Evolutionary conservation across 2,113 vertebrate genomes (phyloP), one percentile per base, ranked within the genome.

Genomic region (Falcunculus frontatus): DNA sequence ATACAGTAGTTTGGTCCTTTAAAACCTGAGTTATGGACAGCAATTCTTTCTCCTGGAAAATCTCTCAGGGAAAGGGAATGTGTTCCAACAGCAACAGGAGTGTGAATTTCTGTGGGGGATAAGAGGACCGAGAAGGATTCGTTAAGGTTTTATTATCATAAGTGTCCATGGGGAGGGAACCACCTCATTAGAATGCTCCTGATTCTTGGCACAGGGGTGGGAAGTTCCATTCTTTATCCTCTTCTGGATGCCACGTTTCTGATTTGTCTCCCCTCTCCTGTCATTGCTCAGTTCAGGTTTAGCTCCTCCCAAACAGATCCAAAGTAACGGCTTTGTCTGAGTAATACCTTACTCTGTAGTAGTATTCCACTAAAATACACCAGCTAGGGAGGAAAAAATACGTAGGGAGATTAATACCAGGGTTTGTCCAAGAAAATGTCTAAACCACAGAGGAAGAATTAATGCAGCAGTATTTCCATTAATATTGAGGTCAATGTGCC

Each of bases 11-110:
- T 95, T 50, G 16, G 42, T 79, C 72, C 74, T 87, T 94, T 91
- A 80, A 91, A 91, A 80, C 37, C 57, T 80, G 84, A 95, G 83
- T 87, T 87, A 83, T 59, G 67, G 70, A 50, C 70, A 80, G 88
- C 70, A 44, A 67, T 74, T 27, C 39, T 83, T 83, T 95, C 75
- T 91, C 35, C 55, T 94, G 93, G 87, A 95, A 97, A 96, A 90
- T 63, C n/a, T 96, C 55, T 95, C 82, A 91, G 70, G 82, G 86
- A 77, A 20, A 32, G 59, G 70, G 50, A 83, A 42, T 2, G 5
- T 74, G 63, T 91, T 96, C 78, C 90, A 94, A 47, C 78, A 67
- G 78, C 87, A 96, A 79, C 47, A 67, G 16, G 59, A 47, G 67
- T 70, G 67, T 74, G 47, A 96, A 93, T 91, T 95, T 83, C 78